Evolutionary conservation across 2,797 vertebrate genomes (phyloP).

Genomic region (Eremophila alpestris): DNA sequence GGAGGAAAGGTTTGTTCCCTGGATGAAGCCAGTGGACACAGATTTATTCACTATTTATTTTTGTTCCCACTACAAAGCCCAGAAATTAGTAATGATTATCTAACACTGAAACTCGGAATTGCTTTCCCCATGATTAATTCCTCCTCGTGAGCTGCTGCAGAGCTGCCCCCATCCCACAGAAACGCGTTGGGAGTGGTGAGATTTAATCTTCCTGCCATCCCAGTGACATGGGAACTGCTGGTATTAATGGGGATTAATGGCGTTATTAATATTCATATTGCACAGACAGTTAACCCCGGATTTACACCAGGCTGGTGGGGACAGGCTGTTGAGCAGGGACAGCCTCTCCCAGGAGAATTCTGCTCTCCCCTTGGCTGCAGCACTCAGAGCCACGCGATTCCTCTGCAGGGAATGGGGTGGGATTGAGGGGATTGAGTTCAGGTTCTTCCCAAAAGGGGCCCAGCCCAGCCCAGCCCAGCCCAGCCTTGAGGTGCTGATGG

Average conservation of each 20-base stretch:
- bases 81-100: not conserved
- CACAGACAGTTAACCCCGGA: not conserved
- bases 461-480: not conserved
- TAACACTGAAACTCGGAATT: not conserved
- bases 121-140: not conserved
- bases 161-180: not conserved
- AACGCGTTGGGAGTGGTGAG: not conserved
- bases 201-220: slow-evolving; percentile 4
- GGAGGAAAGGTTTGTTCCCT: not conserved
- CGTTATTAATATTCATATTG: slow-evolving; percentile 9
- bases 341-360: not conserved
- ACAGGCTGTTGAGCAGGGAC: not conserved
- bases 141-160: not conserved
- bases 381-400: too few species aligned
- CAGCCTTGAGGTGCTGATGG: not conserved
- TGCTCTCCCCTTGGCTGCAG: not conserved
- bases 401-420: too few species aligned
- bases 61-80: not conserved
- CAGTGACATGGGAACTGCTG: not conserved
- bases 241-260: slow-evolving; percentile 33
- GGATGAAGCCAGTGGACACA: not conserved
- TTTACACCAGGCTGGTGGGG: not conserved
- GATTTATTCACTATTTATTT: not conserved
- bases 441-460: too few species aligned
- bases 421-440: too few species aligned